Evolutionary conservation across 2,797 vertebrate species (phyloP).

Genomic region (Anguilla marmorata): DNA sequence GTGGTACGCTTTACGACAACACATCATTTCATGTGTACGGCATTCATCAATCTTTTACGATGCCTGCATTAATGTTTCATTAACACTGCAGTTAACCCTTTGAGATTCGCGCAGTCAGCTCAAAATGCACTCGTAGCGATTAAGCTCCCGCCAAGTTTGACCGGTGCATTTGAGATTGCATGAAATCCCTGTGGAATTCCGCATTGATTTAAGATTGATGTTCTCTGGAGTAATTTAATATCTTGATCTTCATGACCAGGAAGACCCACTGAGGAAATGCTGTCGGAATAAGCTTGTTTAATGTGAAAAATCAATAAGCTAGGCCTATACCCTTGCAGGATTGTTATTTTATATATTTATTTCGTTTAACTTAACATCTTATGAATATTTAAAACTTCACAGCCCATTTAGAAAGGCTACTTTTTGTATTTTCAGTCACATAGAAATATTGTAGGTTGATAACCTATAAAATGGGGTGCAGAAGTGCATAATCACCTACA

Average conservation of each 20-base stretch:
- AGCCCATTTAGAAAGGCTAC: background rate
- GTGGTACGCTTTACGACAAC: conserved; percentile 16
- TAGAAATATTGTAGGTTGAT: background rate
- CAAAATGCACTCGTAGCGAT: background rate
- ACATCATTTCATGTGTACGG: conserved; percentile 22
- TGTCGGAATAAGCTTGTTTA: background rate
- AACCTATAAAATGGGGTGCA: background rate
- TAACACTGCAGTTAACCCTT: conserved; percentile 25
- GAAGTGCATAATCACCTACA: background rate
- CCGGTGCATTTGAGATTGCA: background rate
- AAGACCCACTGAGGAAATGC: background rate
- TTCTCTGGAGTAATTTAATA: conserved; percentile 1
- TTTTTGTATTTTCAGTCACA: background rate
- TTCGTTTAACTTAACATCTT: too few species aligned
- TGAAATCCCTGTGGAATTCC: background rate
- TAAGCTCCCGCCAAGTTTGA: background rate
- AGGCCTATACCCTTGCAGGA: background rate
- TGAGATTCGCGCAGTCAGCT: background rate
- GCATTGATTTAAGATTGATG: background rate
- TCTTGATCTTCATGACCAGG: background rate
- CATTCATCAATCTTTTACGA: conserved; percentile 23
- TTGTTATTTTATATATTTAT: too few species aligned
- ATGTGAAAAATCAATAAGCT: background rate
- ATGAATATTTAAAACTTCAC: background rate
- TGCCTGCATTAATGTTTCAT: conserved; percentile 29